Base-by-base conservation (phyloP, 1,140 invertebrate species). In the Episyrphus balteatus region DNA sequence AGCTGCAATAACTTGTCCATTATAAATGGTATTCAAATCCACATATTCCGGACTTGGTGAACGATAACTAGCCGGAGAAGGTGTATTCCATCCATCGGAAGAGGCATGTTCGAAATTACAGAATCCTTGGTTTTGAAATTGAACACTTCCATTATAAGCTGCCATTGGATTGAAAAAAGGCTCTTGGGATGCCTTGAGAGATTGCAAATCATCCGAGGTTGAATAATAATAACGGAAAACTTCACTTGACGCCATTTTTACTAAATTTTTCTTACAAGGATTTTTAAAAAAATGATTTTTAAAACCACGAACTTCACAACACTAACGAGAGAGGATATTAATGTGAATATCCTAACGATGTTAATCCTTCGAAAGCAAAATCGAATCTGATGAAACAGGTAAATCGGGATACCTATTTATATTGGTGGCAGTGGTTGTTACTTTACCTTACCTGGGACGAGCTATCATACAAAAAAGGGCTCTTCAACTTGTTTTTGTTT, bases 41-140 rank as follows among this genome's bases (percentile, higher is more conserved):
- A 67, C 58, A 42, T 65, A 68, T 43, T 67, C 69, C 13, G 75
- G 75, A 55, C 74, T 77, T 34, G 75, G 58, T 3, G 71, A 79
- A n/a, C 77, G 64, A 47, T 75, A 56, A 51, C 76, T 78, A 2
- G 75, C 70, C 3, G 77, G 76, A 51, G 75, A 77, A 0, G 77
- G 76, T 3, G 76, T 77, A 51, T 77, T 72, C 72, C 76, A 79
- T 18, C 76, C 76, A 61, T 78, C 76, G 8, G 64, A 67, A 44
- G 58, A 63, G 43, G 64, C 62, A 47, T 65, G 62, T 50, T 67
- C 64, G 34, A 65, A 67, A 33, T 54, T 62, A 36, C 62, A 61
- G 44, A 62, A 66, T 7, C 62, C 61, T 62, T 61, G 46, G 53
- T 47, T 0, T 11, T 38, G 14, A 42, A 62, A 59, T 33, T 50